phyloP scores from a whole-genome alignment of 1,140 invertebrate genomes.

The Aphidius gifuensis region DNA sequence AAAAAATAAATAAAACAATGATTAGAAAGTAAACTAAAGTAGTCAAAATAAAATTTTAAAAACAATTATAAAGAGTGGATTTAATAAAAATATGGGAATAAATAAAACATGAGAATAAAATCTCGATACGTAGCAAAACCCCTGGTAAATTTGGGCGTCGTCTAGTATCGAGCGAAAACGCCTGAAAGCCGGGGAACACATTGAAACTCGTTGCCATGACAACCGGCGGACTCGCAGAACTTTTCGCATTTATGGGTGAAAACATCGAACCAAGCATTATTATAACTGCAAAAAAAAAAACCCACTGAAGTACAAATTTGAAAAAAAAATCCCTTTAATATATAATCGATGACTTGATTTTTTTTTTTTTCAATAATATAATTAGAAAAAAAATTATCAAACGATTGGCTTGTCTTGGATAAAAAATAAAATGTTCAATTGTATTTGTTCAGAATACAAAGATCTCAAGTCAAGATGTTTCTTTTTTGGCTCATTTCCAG shows the following conservation, averaged over 20 bases:
- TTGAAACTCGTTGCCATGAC: conserved; percentile 52
- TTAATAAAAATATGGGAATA: background rate
- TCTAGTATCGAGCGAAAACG: conserved; percentile 52
- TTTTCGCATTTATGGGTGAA: conserved; percentile 40
- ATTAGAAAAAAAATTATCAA: too few relatives aligned
- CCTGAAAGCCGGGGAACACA: conserved; percentile 52
- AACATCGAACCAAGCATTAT: conserved; percentile 3
- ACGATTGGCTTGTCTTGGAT: too few relatives aligned
- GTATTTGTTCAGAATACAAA: too few relatives aligned
- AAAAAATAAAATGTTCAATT: too few relatives aligned
- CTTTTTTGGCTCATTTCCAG: too few relatives aligned
- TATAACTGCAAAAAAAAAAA: background rate
- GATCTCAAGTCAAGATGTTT: too few relatives aligned
- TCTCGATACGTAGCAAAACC: conserved; percentile 27
- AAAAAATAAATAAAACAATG: background rate
- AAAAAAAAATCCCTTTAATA: too few relatives aligned
- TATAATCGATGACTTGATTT: too few relatives aligned
- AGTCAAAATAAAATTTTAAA: background rate
- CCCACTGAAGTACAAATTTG: too few relatives aligned
- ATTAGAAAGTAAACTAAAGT: background rate
- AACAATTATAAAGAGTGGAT: background rate
- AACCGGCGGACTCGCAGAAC: conserved; percentile 50
- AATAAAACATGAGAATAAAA: conserved; percentile 19
- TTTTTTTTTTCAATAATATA: too few relatives aligned
- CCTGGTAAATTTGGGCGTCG: conserved; percentile 51